These are phyloP conservation scores for Callaeas wilsoni DNA, from an alignment of 2,113 vertebrate species.

Conservation along the genomic window DNA sequence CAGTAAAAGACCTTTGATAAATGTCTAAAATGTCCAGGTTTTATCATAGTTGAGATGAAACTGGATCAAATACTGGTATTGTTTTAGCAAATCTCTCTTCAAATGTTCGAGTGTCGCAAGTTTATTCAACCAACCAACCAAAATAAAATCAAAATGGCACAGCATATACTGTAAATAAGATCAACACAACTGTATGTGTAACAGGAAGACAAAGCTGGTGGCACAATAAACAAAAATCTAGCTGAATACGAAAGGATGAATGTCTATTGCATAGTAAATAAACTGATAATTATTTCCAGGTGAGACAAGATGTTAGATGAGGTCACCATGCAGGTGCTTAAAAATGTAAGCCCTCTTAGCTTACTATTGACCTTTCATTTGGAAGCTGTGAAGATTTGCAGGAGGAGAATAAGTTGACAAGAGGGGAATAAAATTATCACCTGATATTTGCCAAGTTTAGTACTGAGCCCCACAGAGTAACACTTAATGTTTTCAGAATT, in stretches of 20 bases:
- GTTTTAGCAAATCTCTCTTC: constrained; percentile 73
- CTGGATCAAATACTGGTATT: constrained; percentile 80
- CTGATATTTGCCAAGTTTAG: constrained; percentile 75
- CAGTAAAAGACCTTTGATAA: constrained; percentile 75
- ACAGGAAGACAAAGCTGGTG: constrained; percentile 82
- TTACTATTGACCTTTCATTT: constrained; percentile 70
- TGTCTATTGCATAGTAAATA: constrained; percentile 92
- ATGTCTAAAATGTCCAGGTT: constrained; percentile 78
- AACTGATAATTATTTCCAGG: constrained; percentile 75
- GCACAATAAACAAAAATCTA: constrained; percentile 72
- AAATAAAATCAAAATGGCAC: constrained; percentile 77
- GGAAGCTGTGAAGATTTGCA: constrained; percentile 61
- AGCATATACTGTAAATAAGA: constrained; percentile 72
- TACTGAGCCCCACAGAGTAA: constrained; percentile 50
- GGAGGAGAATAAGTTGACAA: constrained; percentile 65
- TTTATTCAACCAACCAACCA: constrained; percentile 78
- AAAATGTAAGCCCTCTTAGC: constrained; percentile 66
- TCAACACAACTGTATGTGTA: constrained; percentile 66
- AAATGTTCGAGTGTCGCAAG: constrained; percentile 80
- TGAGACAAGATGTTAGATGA: constrained; percentile 69
- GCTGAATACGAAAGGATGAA: constrained; percentile 71
- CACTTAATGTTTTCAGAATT: constrained; percentile 12
- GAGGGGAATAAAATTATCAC: constrained; percentile 60
- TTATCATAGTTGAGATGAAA: constrained; percentile 79
- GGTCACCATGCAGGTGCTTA: constrained; percentile 69